Base-by-base conservation (phyloP, 2,113 vertebrate genomes). In the Malurus elegans region DNA sequence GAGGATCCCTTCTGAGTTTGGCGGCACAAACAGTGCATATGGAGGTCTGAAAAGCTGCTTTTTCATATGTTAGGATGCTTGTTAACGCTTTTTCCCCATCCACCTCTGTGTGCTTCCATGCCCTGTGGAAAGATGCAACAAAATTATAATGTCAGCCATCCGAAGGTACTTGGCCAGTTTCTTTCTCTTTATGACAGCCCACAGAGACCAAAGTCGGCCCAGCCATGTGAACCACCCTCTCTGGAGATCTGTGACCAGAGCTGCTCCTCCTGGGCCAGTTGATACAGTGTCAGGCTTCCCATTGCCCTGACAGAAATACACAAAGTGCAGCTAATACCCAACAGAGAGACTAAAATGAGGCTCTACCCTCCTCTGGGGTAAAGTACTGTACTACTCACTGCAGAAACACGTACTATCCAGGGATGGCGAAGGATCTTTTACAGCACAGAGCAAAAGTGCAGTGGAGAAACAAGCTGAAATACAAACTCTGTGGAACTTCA, bases 21-120 rank as follows among this genome's bases (percentile, higher is more conserved):
- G 40, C 0, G 0, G 67, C 57, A 75, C 2, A 10, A 89, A 62
- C 34, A 0, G 0, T 47, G 24, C 29, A n/a, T 0, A 2, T 0
- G 42, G 38, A 76, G 20, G 28, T 84, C 75, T 62, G 83, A 79
- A 71, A 70, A 61, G 34, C 28, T 78, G 36, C 34, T 73, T 86
- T 86, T 38, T 51, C 16, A 1, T 57, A 8, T 3, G 3, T 45
- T 31, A 83, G 31, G 19, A 72, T 53, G 31, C 56, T 80, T 12
- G 0, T 73, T 61, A 86, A 60, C 20, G 48, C 16, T 50, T 83
- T 45, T 73, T 58, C 60, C 64, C 51, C 51, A 40, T 88, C 64
- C 45, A 40, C 32, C 36, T 50, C 16, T 16, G 9, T 1, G 2
- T 38, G 64, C 25, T 79, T 70, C 38, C 56, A 89, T 26, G 64